Conservation (phyloP, 2,797 vertebrate genomes). For the Acanthornis magna region DNA sequence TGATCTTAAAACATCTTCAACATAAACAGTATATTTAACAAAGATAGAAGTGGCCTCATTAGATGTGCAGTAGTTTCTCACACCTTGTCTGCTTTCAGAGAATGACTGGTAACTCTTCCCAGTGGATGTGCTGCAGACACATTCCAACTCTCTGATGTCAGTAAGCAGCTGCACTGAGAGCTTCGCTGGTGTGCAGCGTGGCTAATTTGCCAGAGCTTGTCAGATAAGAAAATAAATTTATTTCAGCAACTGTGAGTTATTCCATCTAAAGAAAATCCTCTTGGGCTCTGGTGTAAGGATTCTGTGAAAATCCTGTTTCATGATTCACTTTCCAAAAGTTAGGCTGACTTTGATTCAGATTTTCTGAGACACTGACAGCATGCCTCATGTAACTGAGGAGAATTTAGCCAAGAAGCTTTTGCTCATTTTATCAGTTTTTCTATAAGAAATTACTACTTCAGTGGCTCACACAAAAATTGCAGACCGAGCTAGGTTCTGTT, state of each 20-base stretch:
- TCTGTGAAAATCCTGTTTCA: background rate
- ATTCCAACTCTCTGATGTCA: conserved; percentile 51
- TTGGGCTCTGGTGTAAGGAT: background rate
- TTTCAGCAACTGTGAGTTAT: background rate
- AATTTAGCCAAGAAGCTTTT: background rate
- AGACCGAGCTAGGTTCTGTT: background rate
- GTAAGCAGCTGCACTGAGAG: background rate
- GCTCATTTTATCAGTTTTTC: background rate
- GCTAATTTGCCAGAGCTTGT: background rate
- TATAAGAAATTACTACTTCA: background rate
- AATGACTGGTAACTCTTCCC: background rate
- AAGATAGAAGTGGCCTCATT: conserved; percentile 37
- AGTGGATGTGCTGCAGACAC: conserved; percentile 27
- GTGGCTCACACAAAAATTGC: background rate
- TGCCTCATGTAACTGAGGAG: background rate
- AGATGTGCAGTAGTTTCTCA: conserved; percentile 35
- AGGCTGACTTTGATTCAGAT: background rate
- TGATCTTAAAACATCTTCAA: conserved; percentile 1
- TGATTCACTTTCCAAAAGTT: background rate
- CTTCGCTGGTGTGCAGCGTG: fast-evolving
- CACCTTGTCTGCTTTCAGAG: conserved; percentile 43
- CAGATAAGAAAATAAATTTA: conserved; percentile 20
- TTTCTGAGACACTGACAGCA: background rate
- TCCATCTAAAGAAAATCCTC: background rate
- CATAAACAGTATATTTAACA: conserved; percentile 41